Base-by-base conservation (phyloP, 2,888 invertebrate genomes). In the Yponomeuta sedellus region DNA sequence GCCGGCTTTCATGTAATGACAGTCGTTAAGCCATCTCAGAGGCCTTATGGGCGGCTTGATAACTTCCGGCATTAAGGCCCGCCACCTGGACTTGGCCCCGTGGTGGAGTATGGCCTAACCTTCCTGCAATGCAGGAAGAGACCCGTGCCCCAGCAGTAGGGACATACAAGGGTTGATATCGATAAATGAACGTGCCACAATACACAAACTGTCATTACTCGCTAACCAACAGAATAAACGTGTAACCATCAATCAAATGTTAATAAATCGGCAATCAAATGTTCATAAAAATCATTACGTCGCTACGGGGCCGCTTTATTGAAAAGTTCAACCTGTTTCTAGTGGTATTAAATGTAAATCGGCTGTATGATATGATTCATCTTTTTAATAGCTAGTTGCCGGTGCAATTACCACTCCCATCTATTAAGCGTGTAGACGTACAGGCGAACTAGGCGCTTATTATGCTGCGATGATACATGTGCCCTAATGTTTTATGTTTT, bases 381-480 rank as follows among this genome's bases (percentile, higher is more conserved):
- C 78, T 80, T 80, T 82, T 73, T 86, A 84, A 84, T 85, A 76
- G 82, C 81, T 84, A 82, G 83, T 83, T 81, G 80, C 71, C 75
- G 73, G 73, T 71, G 78, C 81, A 83, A 85, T 84, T 83, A 82
- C 82, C 78, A 65, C 68, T 68, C 67, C 64, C 65, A 63, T 64
- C 66, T 66, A 68, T 67, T 59, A 59, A 25, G 1, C 25, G 59
- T 1, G 25, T 22, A 20, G 59, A 59, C 59, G 25, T 20, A 59
- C 59, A 59, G n/a, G 59, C 59, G 22, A 25, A 22, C 59, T 59
- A 25, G 58, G 59, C 16, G 44, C 11, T 59, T 59, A 59, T 59
- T 59, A 59, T 22, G 20, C 11, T 59, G 44, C 25, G 59, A 25
- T 59, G 59, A 22, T 59, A 59, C 59, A 59, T 59, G 20, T 12